Base-by-base conservation (phyloP, 2,113 vertebrate genomes). In the Aix galericulata region DNA sequence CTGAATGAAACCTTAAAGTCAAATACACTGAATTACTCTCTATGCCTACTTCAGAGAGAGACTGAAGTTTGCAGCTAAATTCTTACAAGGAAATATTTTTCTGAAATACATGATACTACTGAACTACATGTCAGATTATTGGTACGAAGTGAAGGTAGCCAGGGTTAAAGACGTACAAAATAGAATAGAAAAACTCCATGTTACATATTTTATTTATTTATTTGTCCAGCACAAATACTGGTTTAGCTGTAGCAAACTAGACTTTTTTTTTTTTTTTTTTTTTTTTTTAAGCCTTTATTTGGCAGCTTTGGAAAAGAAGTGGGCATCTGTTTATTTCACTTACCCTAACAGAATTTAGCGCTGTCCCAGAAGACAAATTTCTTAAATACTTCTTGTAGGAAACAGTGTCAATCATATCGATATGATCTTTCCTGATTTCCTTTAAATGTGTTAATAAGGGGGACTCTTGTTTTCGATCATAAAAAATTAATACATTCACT, bases 1-100 rank as follows among this genome's bases (percentile, higher is more conserved):
- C 95, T 86, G 60, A 90, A 89, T 50, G 76, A 80, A 86, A 75
- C 90, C 88, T 93, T 68, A 82, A 96, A 93, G 72, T 94, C 84
- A 89, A 96, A 95, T 55, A 68, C 50, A 73, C 20, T 72, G 88
- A 95, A 94, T 90, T 95, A 82, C 78, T 95, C 80, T 56, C 63
- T 82, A 48, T 60, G 56, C 38, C 38, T 75, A 4, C 80, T 93
- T 94, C 91, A 96, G 79, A 93, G 58, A 82, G 16, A 82, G 62
- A 66, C 62, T 75, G 13, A 79, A 72, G 83, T 73, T 90, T 1
- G 0, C 3, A 3, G 76, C 67, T 90, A 82, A 95, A 88, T 78
- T 72, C 64, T 71, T 85, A 91, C 40, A 89, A 58, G 83, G 21
- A 94, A 93, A 38, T 94, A 93, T 78, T 86, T 92, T 95, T 87